Evolutionary conservation across 2,113 vertebrate genomes (phyloP), one percentile per base, ranked within the genome.

Genomic region (Sterrhoptilus dennistouni): DNA sequence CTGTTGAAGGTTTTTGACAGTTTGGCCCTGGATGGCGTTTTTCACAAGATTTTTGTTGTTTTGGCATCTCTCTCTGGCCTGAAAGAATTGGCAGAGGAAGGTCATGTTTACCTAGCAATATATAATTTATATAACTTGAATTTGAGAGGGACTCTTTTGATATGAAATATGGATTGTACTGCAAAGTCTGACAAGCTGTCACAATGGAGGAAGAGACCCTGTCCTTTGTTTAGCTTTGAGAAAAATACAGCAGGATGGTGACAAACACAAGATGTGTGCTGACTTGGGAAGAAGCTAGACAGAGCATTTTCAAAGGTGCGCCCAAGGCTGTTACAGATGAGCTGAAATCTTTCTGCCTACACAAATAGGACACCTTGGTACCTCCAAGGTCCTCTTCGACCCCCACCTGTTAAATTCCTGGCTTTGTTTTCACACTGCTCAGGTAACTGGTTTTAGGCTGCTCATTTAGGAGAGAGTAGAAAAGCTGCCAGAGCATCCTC

Each of bases 171-270:
- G 47, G 65, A 83, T 83, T 75, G 29, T 81, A 52, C 84, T 83
- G 47, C 44, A 53, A 83, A 90, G 25, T 60, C 83, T 95, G 96
- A 94, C 76, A 95, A 70, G 56, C 69, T 94, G 93, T 96, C 90
- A 94, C 0, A 0, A 22, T 40, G 63, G 42, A 91, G 78, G 57
- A 91, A 89, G 66, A 59, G 69, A 84, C 33, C 10, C 59, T 60
- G n/a, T 92, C 83, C 49, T 93, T 82, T 89, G 61, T 82, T 87
- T 66, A 79, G 56, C 40, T 89, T 61, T 91, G 74, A 5, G 49
- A 64, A 71, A 75, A 63, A 11, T 65, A 5, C 45, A 76, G 31
- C 77, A 88, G 38, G 35, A 11, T 70, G 71, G 29, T 83, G 85
- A 63, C 33, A 93, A 91, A 77, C 71, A 19, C 2, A 16, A 76